phyloP scores from a whole-genome alignment of 2,113 vertebrate species.

The Lycaon pictus region DNA sequence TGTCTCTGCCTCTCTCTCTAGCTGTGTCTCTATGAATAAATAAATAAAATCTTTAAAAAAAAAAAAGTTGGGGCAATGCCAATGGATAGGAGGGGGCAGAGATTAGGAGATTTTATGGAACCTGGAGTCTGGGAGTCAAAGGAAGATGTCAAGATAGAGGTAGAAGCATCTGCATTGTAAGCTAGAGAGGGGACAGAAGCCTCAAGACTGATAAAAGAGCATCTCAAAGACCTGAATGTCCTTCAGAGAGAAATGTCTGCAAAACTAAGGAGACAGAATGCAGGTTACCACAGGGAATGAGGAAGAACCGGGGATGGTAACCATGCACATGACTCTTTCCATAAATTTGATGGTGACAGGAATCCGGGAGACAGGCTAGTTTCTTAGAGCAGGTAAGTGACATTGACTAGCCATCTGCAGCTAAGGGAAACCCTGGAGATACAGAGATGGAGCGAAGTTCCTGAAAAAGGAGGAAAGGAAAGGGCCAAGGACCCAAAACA shows the following conservation, averaged over 20 bases:
- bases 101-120: not conserved
- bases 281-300: not conserved
- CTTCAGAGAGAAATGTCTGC: not conserved
- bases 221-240: slow-evolving; percentile 15
- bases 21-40: no score
- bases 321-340: not conserved
- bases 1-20: no score
- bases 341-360: not conserved
- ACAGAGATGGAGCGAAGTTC: not conserved
- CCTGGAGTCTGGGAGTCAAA: not conserved
- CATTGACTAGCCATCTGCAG: not conserved
- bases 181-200: not conserved
- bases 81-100: not conserved
- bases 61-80: not conserved
- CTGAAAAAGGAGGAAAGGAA: not conserved
- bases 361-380: not conserved
- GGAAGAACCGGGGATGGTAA: not conserved
- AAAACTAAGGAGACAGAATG: not conserved
- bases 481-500: not conserved
- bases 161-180: not conserved
- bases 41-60: no score
- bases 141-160: not conserved
- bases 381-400: not conserved
- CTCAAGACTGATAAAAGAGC: not conserved
- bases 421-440: not conserved